These are phyloP conservation scores for Todus mexicanus DNA, from an alignment of 2,797 vertebrate species.

Conservation along the genomic window DNA sequence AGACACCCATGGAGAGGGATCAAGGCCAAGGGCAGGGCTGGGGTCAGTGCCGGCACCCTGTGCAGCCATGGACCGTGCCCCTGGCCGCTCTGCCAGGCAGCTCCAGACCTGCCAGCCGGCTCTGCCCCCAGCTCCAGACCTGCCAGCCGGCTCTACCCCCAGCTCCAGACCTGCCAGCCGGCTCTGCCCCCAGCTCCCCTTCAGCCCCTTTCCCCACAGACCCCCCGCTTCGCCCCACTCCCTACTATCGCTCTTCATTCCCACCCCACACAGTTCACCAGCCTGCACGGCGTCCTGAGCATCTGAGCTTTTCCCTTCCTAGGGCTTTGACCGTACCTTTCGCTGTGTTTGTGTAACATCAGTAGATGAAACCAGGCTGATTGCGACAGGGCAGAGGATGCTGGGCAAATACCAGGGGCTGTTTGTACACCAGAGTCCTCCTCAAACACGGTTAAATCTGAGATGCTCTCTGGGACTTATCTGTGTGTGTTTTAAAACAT, in stretches of 20 bases:
- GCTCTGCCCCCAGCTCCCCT: background rate
- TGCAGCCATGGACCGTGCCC: background rate
- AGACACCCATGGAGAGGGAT: background rate
- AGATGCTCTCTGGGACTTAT: background rate
- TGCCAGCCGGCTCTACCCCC: background rate
- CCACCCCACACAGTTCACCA: background rate
- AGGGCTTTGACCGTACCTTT: accelerated
- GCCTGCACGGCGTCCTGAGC: background rate
- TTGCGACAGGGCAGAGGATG: accelerated
- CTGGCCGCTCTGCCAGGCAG: background rate
- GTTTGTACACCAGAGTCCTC: background rate
- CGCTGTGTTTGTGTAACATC: background rate
- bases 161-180: no score
- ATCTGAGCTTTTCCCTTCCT: accelerated
- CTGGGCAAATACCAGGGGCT: background rate
- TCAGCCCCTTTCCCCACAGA: accelerated
- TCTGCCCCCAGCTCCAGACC: background rate
- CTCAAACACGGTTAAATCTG: background rate
- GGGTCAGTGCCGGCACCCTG: background rate
- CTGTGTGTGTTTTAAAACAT: background rate
- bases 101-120: background rate
- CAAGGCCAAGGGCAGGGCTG: background rate
- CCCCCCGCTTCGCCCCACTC: accelerated
- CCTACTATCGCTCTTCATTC: accelerated
- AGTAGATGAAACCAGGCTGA: accelerated